A percentile compares a stretch with the other conserved stretches of the same genome.
These are phyloP conservation scores for Aptenodytes patagonicus DNA, from an alignment of 2,113 vertebrate genomes.

Conservation along the genomic window DNA sequence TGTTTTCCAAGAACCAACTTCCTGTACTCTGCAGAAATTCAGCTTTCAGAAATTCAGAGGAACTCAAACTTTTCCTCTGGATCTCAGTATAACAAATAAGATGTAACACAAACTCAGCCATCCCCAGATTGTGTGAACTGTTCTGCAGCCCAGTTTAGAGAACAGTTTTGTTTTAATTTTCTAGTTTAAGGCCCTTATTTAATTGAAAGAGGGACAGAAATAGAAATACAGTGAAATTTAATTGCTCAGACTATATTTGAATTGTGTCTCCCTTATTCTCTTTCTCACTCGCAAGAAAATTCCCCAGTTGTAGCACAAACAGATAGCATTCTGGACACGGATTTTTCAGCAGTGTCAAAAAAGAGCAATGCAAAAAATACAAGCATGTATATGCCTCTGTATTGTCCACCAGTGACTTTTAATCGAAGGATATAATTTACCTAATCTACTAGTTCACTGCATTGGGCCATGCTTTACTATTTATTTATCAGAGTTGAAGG, in stretches of 20 bases:
- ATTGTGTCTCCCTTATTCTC: background rate
- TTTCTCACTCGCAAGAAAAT: rapidly evolving
- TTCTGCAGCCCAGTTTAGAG: background rate
- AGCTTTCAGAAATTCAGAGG: background rate
- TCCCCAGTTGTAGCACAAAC: background rate
- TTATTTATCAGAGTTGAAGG: background rate
- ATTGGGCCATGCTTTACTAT: background rate
- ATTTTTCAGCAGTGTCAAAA: background rate
- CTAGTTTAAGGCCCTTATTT: background rate
- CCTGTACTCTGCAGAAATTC: background rate
- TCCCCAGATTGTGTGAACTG: background rate
- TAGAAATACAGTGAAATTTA: background rate
- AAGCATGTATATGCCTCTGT: background rate
- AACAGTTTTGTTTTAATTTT: background rate
- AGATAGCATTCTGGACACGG: background rate
- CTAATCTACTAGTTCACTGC: background rate
- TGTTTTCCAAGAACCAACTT: background rate
- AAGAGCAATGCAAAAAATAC: background rate
- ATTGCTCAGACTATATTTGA: background rate
- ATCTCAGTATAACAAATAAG: background rate
- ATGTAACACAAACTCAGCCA: background rate
- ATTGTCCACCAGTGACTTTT: background rate
- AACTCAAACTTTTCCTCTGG: background rate
- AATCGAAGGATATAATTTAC: background rate
- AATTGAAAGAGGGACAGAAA: background rate